Conservation (phyloP, 1,140 invertebrate species). For the Cardiocondyla obscurior region DNA sequence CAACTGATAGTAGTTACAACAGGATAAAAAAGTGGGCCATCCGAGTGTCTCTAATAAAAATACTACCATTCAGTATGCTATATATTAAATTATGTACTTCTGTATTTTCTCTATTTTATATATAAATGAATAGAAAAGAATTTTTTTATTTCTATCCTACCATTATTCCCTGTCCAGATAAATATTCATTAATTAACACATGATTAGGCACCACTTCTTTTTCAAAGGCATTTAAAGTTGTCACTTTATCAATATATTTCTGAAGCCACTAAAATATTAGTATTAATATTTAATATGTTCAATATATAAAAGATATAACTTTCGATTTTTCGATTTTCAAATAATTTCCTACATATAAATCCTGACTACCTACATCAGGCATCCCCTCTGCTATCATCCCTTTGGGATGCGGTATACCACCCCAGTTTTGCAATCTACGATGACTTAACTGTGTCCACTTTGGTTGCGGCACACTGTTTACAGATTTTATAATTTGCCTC, state of each 20-base stretch:
- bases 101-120: constrained; percentile 2
- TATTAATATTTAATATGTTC: neutral
- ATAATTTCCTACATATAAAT: constrained; percentile 4
- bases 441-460: constrained; percentile 98
- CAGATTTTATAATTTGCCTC: constrained; percentile 87
- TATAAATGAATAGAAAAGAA: constrained; percentile 2
- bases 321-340: neutral
- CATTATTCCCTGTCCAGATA: constrained; percentile 96
- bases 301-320: neutral
- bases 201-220: constrained; percentile 93
- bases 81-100: constrained; percentile 1
- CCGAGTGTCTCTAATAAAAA: constrained; percentile 91
- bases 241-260: constrained; percentile 89
- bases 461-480: constrained; percentile 94
- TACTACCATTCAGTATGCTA: neutral
- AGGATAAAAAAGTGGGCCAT: constrained; percentile 97
- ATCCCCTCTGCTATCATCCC: constrained; percentile 97
- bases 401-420: constrained; percentile 95
- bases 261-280: constrained; percentile 89
- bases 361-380: constrained; percentile 85
- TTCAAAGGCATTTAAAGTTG: constrained; percentile 89
- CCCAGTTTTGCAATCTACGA: constrained; percentile 97
- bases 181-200: constrained; percentile 98
- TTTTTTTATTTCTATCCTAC: constrained; percentile 77
- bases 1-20: constrained; percentile 96